Evolutionary conservation across 2,113 vertebrate species (phyloP).

Genomic region (Pelobates fuscus): DNA sequence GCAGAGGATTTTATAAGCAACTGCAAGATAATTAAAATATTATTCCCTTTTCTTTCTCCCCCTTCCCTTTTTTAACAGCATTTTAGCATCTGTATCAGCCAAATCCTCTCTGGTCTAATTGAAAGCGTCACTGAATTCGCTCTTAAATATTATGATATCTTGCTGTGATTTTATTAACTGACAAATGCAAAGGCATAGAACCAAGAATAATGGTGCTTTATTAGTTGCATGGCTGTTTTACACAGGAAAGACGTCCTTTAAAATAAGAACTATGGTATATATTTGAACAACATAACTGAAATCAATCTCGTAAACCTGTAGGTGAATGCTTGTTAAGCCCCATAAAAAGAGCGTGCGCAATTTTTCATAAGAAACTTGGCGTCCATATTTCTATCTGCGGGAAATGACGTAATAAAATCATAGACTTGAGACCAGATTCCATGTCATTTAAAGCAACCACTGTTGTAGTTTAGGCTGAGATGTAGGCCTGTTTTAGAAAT

Average conservation of each 20-base stretch:
- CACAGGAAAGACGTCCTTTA: constrained; percentile 29
- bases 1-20: constrained; percentile 44
- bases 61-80: constrained; percentile 31
- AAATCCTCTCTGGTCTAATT: constrained; percentile 47
- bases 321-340: constrained; percentile 21
- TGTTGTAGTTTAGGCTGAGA: too few species aligned
- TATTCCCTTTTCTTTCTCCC: not conserved
- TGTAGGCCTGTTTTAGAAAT: too few species aligned
- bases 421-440: constrained; percentile 17
- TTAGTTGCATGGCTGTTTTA: constrained; percentile 43
- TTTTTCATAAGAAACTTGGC: too few species aligned
- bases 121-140: constrained; percentile 44
- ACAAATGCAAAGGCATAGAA: constrained; percentile 32
- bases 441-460: too few species aligned
- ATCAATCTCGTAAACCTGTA: constrained; percentile 32
- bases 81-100: constrained; percentile 45
- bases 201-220: constrained; percentile 47
- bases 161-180: constrained; percentile 51
- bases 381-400: not conserved
- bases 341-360: constrained; percentile 8
- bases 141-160: constrained; percentile 51
- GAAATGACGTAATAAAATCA: constrained; percentile 25
- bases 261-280: constrained; percentile 23
- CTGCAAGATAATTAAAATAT: constrained; percentile 44
- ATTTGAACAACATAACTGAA: constrained; percentile 38